Evolutionary conservation across 2,113 vertebrate species (phyloP), one percentile per base, ranked within the genome.

Genomic region (Epinephelus moara): DNA sequence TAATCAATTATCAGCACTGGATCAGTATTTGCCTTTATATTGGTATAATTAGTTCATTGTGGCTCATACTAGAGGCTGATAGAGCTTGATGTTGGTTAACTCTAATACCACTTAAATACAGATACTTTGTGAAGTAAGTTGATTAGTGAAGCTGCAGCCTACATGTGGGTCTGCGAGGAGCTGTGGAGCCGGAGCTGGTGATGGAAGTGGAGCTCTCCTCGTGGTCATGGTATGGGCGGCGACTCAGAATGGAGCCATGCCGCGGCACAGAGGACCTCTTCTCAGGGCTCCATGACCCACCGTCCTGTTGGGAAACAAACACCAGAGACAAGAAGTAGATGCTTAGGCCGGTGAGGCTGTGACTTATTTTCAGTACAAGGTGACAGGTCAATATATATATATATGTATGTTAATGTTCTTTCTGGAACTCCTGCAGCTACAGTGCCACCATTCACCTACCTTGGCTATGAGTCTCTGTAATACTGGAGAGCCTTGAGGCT

Each of bases 121-220:
- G 18, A 52, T 63, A 15, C 62, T 66, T 37, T 69, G n/a, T 72
- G 19, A 40, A 56, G n/a, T n/a, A 27, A 80, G 21, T 10, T 50
- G 23, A 79, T 6, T 4, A 45, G 19, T 66, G 33, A 53, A 80
- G 78, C n/a, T 69, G 61, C 40, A 82, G 71, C 88, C 66, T 93
- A 99, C 98, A 95, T 45, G 97, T 98, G 60, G 97, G 97, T 86
- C 98, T 95, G 87, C 97, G 96, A n/a, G 96, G 96, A 83, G 97
- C 97, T 0, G 97, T 97, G 64, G 98, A 97, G 5, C 97, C 95
- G 3, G 97, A 98, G 71, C 97, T 93, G 82, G 97, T 99, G 90
- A 98, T 96, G 82, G 98, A 98, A 78, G 98, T 96, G 63, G 98
- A 98, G 79, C 96, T 98, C 85, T 99, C 98, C 52, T 99, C 98